Conservation (phyloP, 2,797 vertebrate genomes). For the Sitta carolinensis region DNA sequence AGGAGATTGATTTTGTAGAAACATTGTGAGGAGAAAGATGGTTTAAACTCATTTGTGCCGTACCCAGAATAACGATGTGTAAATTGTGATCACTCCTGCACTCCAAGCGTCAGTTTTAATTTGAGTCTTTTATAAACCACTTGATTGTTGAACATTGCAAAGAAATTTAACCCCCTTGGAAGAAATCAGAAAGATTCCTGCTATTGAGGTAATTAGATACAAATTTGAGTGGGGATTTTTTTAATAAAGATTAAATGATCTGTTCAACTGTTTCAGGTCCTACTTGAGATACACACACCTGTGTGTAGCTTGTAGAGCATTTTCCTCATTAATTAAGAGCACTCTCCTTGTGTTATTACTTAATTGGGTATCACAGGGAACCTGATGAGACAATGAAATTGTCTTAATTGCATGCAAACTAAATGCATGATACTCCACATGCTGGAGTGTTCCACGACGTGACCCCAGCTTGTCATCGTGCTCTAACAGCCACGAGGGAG, state of each 20-base stretch:
- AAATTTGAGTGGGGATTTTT: constrained; percentile 49
- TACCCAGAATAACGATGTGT: background rate
- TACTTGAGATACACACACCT: constrained; percentile 67
- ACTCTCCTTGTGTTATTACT: constrained; percentile 65
- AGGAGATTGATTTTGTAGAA: background rate
- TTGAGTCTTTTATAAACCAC: constrained; percentile 49
- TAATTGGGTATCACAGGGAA: constrained; percentile 67
- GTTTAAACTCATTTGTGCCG: background rate
- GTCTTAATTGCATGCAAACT: constrained; percentile 69
- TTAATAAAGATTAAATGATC: constrained; percentile 45
- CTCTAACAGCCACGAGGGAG: background rate
- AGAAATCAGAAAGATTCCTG: constrained; percentile 41
- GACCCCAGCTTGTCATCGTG: background rate
- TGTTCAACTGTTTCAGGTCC: constrained; percentile 61
- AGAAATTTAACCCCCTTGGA: constrained; percentile 53
- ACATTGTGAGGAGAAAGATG: background rate
- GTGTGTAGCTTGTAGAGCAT: constrained; percentile 59
- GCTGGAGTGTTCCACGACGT: constrained; percentile 1
- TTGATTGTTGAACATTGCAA: constrained; percentile 14
- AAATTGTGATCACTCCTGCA: background rate
- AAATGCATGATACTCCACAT: constrained; percentile 1
- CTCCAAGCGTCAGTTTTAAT: constrained; percentile 41
- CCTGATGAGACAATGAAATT: constrained; percentile 69
- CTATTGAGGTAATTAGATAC: constrained; percentile 63
- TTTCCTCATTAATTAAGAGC: constrained; percentile 74